Base-by-base conservation (phyloP, 2,797 vertebrate species). In the Neoniphon sammara region DNA sequence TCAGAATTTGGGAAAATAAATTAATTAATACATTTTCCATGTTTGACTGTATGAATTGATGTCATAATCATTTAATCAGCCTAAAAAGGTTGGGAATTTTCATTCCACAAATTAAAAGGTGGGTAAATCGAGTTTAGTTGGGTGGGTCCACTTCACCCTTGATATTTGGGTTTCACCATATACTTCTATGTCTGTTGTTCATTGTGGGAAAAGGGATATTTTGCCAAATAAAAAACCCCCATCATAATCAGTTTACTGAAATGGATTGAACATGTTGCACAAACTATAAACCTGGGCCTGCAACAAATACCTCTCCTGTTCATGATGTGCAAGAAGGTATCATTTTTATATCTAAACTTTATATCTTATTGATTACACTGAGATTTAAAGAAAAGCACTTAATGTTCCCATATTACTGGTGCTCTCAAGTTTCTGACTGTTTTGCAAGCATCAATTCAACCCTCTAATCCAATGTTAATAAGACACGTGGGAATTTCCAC, bases 201-300 rank as follows among this genome's bases (percentile, higher is more conserved):
- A 42, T 42, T 42, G 11, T 14, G 11, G 39, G 39, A 42, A 42
- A 31, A 42, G 8, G 36, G 36, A 42, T 15, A 14, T 42, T 14
- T 14, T 14, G 30, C 30, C 30, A 31, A 47, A 56, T 21, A 12
- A 36, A 60, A 55, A 73, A 60, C 44, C 36, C 9, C 12, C 12
- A 14, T 42, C 11, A 14, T 42, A 42, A 42, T 11, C 39, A 42
- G 11, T 42, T 42, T 11, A 42, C n/a, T 44, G 55, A 66, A 54
- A 50, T 47, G 3, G 23, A 49, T 39, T 10, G 66, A 34, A 27
- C 39, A 0, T 25, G 66, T 87, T 25, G 63, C 53, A 49, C 82
- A 85, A 89, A 73, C 5, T 42, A 82, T 77, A 86, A 85, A 80
- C 47, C 72, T 17, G 46, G 14, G 69, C 78, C 86, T 85, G 80